phyloP scores from a whole-genome alignment of 2,113 vertebrate genomes.

The Actenoides lindsayi region DNA sequence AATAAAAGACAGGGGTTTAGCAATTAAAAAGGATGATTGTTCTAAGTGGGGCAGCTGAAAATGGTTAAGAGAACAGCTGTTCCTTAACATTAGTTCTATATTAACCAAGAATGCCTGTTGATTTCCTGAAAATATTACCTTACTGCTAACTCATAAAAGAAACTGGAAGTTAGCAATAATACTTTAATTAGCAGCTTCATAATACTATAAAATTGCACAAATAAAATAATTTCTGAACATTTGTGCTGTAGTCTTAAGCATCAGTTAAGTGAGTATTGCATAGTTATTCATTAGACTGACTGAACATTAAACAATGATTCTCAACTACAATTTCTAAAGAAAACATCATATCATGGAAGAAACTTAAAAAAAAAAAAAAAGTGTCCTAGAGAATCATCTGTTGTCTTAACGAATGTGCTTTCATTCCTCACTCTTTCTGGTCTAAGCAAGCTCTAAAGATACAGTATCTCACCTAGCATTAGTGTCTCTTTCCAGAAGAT shows the following conservation, averaged over 20 bases:
- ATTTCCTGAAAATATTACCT: conserved; percentile 10
- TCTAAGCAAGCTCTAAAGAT: neutral
- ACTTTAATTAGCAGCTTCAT: conserved; percentile 1
- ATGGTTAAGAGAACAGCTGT: conserved; percentile 59
- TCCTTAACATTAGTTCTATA: conserved; percentile 24
- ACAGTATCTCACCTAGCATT: neutral
- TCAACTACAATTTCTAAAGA: neutral
- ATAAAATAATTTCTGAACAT: conserved; percentile 6
- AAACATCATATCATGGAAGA: neutral
- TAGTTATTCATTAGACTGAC: neutral
- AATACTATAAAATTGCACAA: neutral
- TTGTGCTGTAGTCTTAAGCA: neutral
- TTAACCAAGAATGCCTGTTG: conserved; percentile 34
- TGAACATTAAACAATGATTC: neutral
- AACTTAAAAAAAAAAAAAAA: neutral
- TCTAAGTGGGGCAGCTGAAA: conserved; percentile 55
- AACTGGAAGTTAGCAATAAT: neutral
- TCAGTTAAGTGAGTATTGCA: neutral
- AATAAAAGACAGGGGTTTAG: conserved; percentile 73
- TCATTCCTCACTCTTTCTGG: neutral
- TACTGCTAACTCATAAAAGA: conserved; percentile 1
- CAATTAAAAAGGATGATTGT: conserved; percentile 48
- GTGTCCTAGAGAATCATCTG: neutral
- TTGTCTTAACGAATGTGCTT: neutral
- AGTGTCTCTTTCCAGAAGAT: neutral